Evolutionary conservation across 2,113 vertebrate genomes (phyloP), one percentile per base, ranked within the genome.

Genomic region (Ondatra zibethicus): DNA sequence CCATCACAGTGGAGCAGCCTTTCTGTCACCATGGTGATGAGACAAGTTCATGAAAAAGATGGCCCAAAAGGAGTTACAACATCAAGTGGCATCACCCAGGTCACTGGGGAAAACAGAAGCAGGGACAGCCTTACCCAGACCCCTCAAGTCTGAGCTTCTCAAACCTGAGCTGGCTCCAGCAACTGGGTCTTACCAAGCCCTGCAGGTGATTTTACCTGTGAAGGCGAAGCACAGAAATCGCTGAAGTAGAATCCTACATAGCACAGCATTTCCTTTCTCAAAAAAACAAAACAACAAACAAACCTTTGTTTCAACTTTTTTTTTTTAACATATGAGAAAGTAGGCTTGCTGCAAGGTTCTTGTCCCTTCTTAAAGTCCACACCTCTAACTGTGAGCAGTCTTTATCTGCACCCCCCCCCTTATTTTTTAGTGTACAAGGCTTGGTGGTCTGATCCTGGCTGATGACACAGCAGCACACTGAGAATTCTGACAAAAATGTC

Each of bases 341-440:
- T 42, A 70, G 29, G 50, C 55, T 50, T 89, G 66, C 33, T 78
- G 47, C 6, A 21, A 78, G 88, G 85, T 89, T 63, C 73, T 63
- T 45, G 39, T 73, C 47, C 33, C 16, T 82, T 91, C 72, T 68
- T 82, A 68, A 68, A 85, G 55, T 55, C 84, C 25, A 88, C 55
- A 61, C 39, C 7, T 80, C 52, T 39, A 88, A 50, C 23, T 31
- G 70, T 70, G 88, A 93, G 72, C 25, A 88, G 87, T 78, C 58
- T 96, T 95, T 92, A 90, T 23, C 52, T 70, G 45, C n/a, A n/a
- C n/a, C n/a, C n/a, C n/a, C n/a, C n/a, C n/a, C 65, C 73, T 47
- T 86, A 21, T 91, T 65, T 86, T 85, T 87, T 82, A 96, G 93
- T 88, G 68, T 52, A 63, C 29, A 85, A 96, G 61, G 47, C 86